Percentiles rank a stretch among this genome's conserved stretches.
Evolutionary conservation across 2,888 invertebrate genomes (phyloP).

Genomic region (Hedychridium roseum): DNA sequence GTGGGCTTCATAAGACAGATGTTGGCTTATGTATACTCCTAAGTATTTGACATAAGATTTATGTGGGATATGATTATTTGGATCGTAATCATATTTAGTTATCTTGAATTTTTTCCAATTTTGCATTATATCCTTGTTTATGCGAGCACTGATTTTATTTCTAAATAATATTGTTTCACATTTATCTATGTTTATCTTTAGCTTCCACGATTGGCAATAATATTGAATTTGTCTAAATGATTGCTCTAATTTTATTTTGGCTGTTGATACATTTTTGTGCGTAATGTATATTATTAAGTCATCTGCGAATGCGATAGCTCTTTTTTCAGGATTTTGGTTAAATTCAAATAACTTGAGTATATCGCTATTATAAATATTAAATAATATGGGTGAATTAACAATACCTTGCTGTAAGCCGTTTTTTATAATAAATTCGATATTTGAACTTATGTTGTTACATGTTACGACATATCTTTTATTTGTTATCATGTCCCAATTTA

Average conservation of each 20-base stretch:
- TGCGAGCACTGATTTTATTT: conserved; percentile 3
- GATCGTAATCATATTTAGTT: not conserved
- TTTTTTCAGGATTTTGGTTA: not conserved
- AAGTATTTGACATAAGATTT: conserved; percentile 14
- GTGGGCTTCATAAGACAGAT: not conserved
- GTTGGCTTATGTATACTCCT: conserved; percentile 11
- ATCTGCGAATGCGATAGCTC: conserved; percentile 13
- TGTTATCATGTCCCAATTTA: conserved; percentile 18
- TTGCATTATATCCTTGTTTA: conserved; percentile 11
- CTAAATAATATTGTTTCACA: conserved; percentile 24
- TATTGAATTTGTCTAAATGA: conserved; percentile 18
- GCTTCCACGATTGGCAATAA: conserved; percentile 25
- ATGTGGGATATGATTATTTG: conserved; percentile 5
- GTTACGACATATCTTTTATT: conserved; percentile 11
- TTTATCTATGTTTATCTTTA: conserved; percentile 26
- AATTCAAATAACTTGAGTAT: conserved; percentile 10
- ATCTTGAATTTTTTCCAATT: conserved; percentile 18
- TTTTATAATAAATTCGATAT: conserved; percentile 17
- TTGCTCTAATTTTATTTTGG: conserved; percentile 20
- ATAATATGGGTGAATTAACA: conserved; percentile 22
- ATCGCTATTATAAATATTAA: conserved; percentile 21
- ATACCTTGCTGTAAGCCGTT: conserved; percentile 32
- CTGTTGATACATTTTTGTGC: not conserved
- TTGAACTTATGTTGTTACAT: not conserved
- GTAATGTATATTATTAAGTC: conserved; percentile 12